phyloP scores from a whole-genome alignment of 2,797 vertebrate species.

The Bradypodion ventrale region DNA sequence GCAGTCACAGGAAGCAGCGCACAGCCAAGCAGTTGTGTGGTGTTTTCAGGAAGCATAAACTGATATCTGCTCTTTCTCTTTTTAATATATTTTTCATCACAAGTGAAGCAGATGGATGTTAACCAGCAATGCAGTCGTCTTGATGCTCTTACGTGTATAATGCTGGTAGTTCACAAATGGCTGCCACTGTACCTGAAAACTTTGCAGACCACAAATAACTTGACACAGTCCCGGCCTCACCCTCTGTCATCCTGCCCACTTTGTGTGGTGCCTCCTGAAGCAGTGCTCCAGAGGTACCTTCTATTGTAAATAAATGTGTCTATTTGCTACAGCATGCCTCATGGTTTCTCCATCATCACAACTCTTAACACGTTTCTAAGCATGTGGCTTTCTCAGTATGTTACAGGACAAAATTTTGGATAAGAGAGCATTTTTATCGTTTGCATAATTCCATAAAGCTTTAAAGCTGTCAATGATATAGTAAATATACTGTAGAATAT shows the following conservation, averaged over 20 bases:
- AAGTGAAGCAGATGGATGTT: not conserved
- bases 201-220: too few species aligned
- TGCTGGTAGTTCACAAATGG: not conserved
- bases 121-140: not conserved
- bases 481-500: too few species aligned
- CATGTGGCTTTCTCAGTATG: not conserved
- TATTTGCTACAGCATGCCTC: not conserved
- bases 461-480: too few species aligned
- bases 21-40: not conserved
- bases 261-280: not conserved
- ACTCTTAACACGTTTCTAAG: not conserved
- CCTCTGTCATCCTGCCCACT: not conserved
- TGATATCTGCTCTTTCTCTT: not conserved
- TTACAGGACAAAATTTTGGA: not conserved
- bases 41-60: slow-evolving; percentile 17
- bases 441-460: not conserved
- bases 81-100: slow-evolving; percentile 12
- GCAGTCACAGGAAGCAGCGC: not conserved
- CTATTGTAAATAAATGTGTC: slow-evolving; percentile 5
- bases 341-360: not conserved
- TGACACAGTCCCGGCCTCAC: not conserved
- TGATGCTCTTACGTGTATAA: accelerated
- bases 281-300: not conserved
- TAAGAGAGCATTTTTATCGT: not conserved
- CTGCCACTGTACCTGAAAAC: not conserved